Percentiles rank a stretch among this genome's conserved stretches.
Conservation (phyloP, 2,113 vertebrate genomes). For the Geococcyx californianus region DNA sequence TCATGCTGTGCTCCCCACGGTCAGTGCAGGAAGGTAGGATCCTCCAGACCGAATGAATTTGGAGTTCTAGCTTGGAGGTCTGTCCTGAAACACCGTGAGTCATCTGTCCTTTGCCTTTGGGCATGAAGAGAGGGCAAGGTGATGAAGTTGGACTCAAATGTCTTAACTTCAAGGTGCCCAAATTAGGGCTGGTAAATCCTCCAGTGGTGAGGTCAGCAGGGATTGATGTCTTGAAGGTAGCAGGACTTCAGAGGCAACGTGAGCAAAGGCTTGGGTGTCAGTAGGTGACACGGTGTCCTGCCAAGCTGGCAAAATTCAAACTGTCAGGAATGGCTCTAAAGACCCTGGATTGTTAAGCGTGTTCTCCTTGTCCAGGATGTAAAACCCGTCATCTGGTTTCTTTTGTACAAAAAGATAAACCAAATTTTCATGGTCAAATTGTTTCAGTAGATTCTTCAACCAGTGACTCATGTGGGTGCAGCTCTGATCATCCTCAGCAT, state of each 20-base stretch:
- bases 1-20: not conserved
- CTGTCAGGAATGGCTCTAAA: not conserved
- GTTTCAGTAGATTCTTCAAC: not conserved
- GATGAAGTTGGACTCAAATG: not conserved
- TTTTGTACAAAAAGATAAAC: not conserved
- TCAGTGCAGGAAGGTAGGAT: not conserved
- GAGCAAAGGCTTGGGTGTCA: fast-evolving
- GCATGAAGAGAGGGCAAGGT: not conserved
- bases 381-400: not conserved
- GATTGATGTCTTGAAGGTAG: fast-evolving
- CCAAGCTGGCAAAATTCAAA: not conserved
- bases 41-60: not conserved
- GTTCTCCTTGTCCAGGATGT: not conserved
- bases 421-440: not conserved
- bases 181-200: not conserved
- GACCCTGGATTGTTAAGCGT: fast-evolving
- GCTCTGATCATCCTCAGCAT: not conserved
- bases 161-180: not conserved
- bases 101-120: not conserved
- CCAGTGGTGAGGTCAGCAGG: fast-evolving
- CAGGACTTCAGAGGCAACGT: fast-evolving
- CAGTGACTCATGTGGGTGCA: not conserved
- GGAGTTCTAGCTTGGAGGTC: not conserved
- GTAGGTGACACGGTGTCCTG: not conserved
- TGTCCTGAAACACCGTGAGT: not conserved